Evolutionary conservation across 2,888 invertebrate species (phyloP).

Genomic region (Temnothorax rugatulus): DNA sequence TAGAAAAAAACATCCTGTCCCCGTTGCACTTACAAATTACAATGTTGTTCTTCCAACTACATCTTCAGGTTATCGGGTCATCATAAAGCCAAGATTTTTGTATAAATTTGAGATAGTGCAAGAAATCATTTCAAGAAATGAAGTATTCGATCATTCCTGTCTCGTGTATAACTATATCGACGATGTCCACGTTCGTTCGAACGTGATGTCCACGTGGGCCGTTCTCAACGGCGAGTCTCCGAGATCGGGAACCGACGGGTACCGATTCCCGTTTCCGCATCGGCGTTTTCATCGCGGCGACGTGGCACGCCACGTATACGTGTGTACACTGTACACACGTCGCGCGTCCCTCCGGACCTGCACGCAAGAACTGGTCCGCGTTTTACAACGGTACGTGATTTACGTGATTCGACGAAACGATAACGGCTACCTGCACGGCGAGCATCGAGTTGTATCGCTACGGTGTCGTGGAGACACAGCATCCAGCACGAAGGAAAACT

Average conservation of each 20-base stretch:
- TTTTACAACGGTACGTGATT: slow-evolving; percentile 71
- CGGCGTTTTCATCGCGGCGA: slow-evolving; percentile 52
- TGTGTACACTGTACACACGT: not conserved
- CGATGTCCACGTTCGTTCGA: slow-evolving; percentile 3
- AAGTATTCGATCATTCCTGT: not conserved
- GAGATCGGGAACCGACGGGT: slow-evolving; percentile 39
- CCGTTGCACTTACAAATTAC: slow-evolving; percentile 4
- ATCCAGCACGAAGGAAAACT: not conserved
- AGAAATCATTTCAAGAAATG: not conserved
- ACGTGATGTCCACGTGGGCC: slow-evolving; percentile 30
- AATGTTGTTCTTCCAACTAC: not conserved
- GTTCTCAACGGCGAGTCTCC: not conserved
- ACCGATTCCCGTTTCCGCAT: slow-evolving; percentile 56
- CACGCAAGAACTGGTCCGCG: slow-evolving; percentile 68
- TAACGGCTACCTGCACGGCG: slow-evolving; percentile 68
- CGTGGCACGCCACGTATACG: slow-evolving; percentile 32
- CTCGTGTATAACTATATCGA: slow-evolving; percentile 33
- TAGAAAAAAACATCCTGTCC: not conserved
- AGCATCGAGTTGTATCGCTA: slow-evolving; percentile 43
- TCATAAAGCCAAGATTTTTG: not conserved
- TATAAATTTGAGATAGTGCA: not conserved
- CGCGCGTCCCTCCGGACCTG: slow-evolving; percentile 29
- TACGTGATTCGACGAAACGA: slow-evolving; percentile 74
- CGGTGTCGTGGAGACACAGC: slow-evolving; percentile 11
- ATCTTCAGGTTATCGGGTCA: not conserved